Percentiles rank a stretch among this genome's conserved stretches.
phyloP scores from a whole-genome alignment of 2,888 invertebrate genomes.

The Apamea sordens region DNA sequence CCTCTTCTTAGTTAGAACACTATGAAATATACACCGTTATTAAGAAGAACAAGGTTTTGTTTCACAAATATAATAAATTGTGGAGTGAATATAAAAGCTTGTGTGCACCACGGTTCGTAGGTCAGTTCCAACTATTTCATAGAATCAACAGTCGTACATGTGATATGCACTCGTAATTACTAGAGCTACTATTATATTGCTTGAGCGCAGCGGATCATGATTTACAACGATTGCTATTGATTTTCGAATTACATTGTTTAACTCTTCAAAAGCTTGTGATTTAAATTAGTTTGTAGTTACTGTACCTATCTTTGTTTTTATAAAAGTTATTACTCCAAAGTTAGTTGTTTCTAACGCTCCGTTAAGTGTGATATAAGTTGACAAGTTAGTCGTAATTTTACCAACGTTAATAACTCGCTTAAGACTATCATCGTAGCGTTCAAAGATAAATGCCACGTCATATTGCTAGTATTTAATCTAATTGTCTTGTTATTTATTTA shows the following conservation, averaged over 20 bases:
- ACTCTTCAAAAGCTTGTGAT: not conserved
- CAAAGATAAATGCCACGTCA: conserved; percentile 18
- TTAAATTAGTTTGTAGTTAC: not conserved
- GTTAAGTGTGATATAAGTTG: not conserved
- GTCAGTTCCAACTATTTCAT: conserved; percentile 63
- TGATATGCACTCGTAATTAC: conserved; percentile 56
- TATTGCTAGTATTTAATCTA: conserved; percentile 26
- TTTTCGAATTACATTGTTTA: conserved; percentile 4
- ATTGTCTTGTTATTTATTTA: conserved; percentile 25
- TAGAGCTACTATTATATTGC: conserved; percentile 48
- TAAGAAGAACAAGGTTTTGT: conserved; percentile 26
- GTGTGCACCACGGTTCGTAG: conserved; percentile 60
- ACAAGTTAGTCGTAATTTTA: not conserved
- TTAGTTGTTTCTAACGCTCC: not conserved
- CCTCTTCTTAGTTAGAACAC: not conserved
- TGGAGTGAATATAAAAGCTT: conserved; percentile 39
- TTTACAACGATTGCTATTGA: conserved; percentile 18
- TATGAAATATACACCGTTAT: conserved; percentile 18
- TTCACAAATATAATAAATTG: conserved; percentile 37
- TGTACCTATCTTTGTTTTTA: not conserved
- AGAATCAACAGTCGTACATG: conserved; percentile 40
- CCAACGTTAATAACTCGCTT: not conserved
- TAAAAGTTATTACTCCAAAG: not conserved
- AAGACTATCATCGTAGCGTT: conserved; percentile 6
- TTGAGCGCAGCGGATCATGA: conserved; percentile 55